Percentiles rank a stretch among this genome's conserved stretches.
phyloP scores from a whole-genome alignment of 2,888 invertebrate species.

The Stenodema calcarata region DNA sequence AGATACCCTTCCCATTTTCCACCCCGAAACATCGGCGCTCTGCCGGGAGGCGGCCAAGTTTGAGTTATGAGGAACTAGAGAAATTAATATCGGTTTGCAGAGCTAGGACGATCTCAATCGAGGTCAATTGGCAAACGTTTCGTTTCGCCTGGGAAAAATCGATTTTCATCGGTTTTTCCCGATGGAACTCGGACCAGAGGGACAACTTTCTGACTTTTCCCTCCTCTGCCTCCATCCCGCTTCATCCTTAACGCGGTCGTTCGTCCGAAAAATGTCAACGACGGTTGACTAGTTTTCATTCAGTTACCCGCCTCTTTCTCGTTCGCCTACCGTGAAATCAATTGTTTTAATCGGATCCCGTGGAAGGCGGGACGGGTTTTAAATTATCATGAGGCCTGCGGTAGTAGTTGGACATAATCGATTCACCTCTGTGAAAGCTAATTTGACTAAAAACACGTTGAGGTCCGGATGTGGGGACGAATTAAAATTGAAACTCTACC shows the following conservation, averaged over 20 bases:
- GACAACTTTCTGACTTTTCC: neutral
- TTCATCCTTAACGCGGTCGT: neutral
- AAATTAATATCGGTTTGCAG: conserved; percentile 43
- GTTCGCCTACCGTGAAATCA: neutral
- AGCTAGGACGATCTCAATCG: conserved; percentile 39
- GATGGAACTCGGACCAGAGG: neutral
- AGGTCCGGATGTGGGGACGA: neutral
- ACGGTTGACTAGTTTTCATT: neutral
- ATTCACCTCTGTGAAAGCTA: neutral
- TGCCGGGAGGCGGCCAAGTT: neutral
- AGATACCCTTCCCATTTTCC: conserved; percentile 20
- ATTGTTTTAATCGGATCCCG: neutral
- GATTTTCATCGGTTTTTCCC: conserved; percentile 4
- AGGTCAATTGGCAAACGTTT: conserved; percentile 44
- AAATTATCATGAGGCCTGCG: neutral
- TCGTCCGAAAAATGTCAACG: neutral
- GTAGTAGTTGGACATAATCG: neutral
- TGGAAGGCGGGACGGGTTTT: neutral
- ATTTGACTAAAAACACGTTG: neutral
- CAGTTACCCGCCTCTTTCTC: neutral
- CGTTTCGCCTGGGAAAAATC: neutral
- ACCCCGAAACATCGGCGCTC: neutral
- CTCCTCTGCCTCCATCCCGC: neutral
- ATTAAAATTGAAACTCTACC: too few relatives aligned
- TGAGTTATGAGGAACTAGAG: conserved; percentile 42